Conservation (phyloP, 2,888 invertebrate genomes). For the Rhopalosiphum nymphaeae region DNA sequence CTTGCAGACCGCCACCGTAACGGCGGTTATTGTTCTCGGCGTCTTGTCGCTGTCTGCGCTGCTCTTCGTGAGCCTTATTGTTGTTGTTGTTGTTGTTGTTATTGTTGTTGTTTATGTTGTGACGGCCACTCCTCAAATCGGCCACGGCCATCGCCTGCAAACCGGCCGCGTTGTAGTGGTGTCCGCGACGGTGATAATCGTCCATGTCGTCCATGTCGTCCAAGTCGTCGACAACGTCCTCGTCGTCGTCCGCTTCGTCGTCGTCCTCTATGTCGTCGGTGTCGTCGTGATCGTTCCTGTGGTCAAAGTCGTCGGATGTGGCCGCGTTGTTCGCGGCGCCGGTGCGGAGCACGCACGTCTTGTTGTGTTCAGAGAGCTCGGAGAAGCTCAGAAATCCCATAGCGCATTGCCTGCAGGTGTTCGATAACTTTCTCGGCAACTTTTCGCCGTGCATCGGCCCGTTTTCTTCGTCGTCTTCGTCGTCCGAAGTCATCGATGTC, state of each 20-base stretch:
- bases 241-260: constrained; percentile 66
- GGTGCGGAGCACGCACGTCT: constrained; percentile 65
- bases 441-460: constrained; percentile 67
- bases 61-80: constrained; percentile 68
- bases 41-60: constrained; percentile 79
- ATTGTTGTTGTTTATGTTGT: constrained; percentile 69
- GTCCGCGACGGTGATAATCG: background rate
- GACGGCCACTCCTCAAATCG: constrained; percentile 68
- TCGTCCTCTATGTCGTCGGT: constrained; percentile 66
- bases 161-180: constrained; percentile 72
- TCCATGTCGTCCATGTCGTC: constrained; percentile 13
- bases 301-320: constrained; percentile 68
- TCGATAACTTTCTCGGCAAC: constrained; percentile 66
- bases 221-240: constrained; percentile 8
- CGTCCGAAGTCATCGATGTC: constrained; percentile 78
- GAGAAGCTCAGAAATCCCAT: constrained; percentile 62
- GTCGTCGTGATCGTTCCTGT: constrained; percentile 76
- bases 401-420: constrained; percentile 66
- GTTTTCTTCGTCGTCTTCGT: constrained; percentile 71
- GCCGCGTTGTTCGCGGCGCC: constrained; percentile 59
- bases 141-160: constrained; percentile 68
- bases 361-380: constrained; percentile 67
- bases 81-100: constrained; percentile 66
- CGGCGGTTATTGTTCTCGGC: constrained; percentile 83
- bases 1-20: constrained; percentile 75